These are phyloP conservation scores for Glyphotaelius pellucidus DNA, from an alignment of 2,888 invertebrate species.

Conservation along the genomic window DNA sequence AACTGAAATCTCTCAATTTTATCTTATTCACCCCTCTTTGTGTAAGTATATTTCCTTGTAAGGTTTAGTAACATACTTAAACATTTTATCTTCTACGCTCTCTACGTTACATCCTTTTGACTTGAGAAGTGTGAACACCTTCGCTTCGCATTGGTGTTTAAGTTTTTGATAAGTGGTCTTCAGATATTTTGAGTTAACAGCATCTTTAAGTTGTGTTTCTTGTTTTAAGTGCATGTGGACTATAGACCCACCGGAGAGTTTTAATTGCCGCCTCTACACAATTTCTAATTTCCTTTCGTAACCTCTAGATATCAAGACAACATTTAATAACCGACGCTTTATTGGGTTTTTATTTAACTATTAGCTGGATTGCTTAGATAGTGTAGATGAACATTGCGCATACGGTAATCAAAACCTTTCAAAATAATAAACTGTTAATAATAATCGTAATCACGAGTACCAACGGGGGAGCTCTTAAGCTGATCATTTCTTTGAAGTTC, in stretches of 20 bases:
- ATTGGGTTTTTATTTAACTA: not conserved
- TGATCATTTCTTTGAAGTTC: not conserved
- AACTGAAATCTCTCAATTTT: not conserved
- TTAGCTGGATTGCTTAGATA: not conserved
- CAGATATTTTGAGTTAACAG: not conserved
- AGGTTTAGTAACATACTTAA: not conserved
- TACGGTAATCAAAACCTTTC: not conserved
- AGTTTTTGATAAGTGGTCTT: constrained; percentile 4
- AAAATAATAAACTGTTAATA: not conserved
- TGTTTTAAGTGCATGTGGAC: not conserved
- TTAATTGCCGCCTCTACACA: not conserved
- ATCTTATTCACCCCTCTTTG: not conserved
- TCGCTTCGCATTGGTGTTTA: not conserved
- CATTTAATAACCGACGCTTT: not conserved
- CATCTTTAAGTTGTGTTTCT: not conserved
- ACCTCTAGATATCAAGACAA: not conserved
- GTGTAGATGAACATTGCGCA: not conserved
- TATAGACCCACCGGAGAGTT: constrained; percentile 2
- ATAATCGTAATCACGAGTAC: not conserved
- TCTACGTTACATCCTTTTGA: not conserved
- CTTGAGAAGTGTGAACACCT: constrained; percentile 17
- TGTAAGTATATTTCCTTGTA: not conserved
- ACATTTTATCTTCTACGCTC: not conserved
- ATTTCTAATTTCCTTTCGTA: constrained; percentile 9
- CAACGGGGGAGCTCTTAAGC: not conserved